These are phyloP conservation scores for Dryoscopus gambensis DNA, from an alignment of 2,113 vertebrate genomes.

Conservation along the genomic window DNA sequence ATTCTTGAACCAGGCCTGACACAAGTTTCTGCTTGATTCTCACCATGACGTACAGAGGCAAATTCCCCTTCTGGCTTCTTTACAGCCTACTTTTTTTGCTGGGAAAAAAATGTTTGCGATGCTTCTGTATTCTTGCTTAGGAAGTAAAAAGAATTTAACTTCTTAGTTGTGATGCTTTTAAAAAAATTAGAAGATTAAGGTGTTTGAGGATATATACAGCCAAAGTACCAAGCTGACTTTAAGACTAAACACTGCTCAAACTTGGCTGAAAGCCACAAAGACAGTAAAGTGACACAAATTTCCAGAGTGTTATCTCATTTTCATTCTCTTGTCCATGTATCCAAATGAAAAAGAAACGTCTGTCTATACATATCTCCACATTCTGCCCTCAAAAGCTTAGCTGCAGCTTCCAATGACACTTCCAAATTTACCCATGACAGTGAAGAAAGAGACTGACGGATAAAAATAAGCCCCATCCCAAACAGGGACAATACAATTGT, in stretches of 20 bases:
- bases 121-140: not conserved
- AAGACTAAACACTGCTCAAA: not conserved
- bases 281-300: not conserved
- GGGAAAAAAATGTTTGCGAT: not conserved
- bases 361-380: not conserved
- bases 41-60: not conserved
- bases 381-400: not conserved
- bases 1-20: not conserved
- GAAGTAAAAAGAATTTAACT: not conserved
- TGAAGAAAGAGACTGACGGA: not conserved
- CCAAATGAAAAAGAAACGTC: not conserved
- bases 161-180: not conserved
- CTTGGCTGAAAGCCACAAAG: not conserved
- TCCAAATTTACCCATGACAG: constrained; percentile 2
- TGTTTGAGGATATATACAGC: not conserved
- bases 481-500: constrained; percentile 2
- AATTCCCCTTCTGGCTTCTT: not conserved
- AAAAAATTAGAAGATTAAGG: not conserved
- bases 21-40: not conserved
- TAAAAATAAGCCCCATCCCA: constrained; percentile 18
- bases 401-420: not conserved
- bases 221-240: not conserved
- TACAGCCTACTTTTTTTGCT: not conserved
- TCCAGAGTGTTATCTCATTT: not conserved
- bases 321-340: not conserved